Conservation (phyloP, 2,888 invertebrate species). For the Lasioglossum leucozonium region DNA sequence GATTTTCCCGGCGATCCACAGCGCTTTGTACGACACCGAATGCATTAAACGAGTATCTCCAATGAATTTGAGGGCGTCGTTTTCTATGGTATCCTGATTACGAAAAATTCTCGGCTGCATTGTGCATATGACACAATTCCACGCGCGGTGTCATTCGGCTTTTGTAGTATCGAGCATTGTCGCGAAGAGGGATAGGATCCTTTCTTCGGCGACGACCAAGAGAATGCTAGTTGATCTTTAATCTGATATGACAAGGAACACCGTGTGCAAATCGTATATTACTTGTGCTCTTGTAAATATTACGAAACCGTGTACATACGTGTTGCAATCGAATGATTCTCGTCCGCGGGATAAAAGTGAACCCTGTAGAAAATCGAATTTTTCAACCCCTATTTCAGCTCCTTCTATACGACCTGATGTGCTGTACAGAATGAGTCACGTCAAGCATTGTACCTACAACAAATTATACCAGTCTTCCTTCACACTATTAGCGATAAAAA, state of each 20-base stretch:
- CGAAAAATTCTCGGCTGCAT: conserved; percentile 12
- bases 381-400: background rate
- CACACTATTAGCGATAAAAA: too few relatives aligned
- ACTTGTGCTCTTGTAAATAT: conserved; percentile 24
- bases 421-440: background rate
- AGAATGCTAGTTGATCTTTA: conserved; percentile 37
- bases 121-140: conserved; percentile 31
- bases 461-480: too few relatives aligned
- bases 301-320: conserved; percentile 7
- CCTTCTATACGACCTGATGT: background rate
- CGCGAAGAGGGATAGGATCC: conserved; percentile 33
- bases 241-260: conserved; percentile 35
- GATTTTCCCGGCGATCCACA: background rate
- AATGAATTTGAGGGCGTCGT: conserved; percentile 17
- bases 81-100: conserved; percentile 34
- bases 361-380: background rate
- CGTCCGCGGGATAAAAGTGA: background rate
- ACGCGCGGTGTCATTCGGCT: conserved; percentile 25
- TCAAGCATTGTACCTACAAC: too few relatives aligned
- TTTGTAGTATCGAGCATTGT: conserved; percentile 34
- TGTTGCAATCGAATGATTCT: conserved; percentile 22
- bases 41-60: background rate
- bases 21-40: background rate
- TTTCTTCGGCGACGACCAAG: conserved; percentile 31
- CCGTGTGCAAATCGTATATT: conserved; percentile 24